phyloP scores from a whole-genome alignment of 2,797 vertebrate genomes.

The Manis pentadactyla region DNA sequence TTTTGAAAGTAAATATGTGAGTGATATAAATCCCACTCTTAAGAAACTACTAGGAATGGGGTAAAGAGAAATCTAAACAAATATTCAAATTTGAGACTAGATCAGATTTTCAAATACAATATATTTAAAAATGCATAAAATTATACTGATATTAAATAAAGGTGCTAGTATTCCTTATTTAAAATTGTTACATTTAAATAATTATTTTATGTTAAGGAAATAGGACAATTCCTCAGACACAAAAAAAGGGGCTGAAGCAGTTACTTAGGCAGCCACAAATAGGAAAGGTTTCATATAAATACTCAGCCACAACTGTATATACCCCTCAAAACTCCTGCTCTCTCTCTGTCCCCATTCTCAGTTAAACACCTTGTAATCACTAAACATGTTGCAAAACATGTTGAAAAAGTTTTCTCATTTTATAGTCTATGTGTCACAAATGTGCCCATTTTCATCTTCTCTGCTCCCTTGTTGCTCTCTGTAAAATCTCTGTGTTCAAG shows the following conservation, averaged over 20 bases:
- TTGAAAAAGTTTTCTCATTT: not conserved
- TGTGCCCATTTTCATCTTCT: not conserved
- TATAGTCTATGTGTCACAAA: not conserved
- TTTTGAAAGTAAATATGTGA: not conserved
- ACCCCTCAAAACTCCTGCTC: not conserved
- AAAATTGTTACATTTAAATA: not conserved
- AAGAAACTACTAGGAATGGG: not conserved
- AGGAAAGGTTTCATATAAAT: not conserved
- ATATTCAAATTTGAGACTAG: not conserved
- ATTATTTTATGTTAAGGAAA: constrained; percentile 24
- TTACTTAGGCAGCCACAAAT: not conserved
- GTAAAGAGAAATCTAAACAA: not conserved
- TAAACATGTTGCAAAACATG: too few relatives aligned
- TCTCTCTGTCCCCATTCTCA: not conserved
- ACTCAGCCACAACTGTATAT: not conserved
- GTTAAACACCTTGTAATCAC: not conserved
- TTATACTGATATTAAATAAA: not conserved
- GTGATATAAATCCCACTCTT: not conserved
- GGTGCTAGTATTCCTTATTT: not conserved
- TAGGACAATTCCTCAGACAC: not conserved
- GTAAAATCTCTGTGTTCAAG: not conserved
- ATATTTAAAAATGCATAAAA: not conserved
- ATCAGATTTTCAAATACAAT: constrained; percentile 1
- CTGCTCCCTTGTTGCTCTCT: not conserved
- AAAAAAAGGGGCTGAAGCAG: not conserved